phyloP scores from a whole-genome alignment of 2,888 invertebrate species.

The Andrena minutula region DNA sequence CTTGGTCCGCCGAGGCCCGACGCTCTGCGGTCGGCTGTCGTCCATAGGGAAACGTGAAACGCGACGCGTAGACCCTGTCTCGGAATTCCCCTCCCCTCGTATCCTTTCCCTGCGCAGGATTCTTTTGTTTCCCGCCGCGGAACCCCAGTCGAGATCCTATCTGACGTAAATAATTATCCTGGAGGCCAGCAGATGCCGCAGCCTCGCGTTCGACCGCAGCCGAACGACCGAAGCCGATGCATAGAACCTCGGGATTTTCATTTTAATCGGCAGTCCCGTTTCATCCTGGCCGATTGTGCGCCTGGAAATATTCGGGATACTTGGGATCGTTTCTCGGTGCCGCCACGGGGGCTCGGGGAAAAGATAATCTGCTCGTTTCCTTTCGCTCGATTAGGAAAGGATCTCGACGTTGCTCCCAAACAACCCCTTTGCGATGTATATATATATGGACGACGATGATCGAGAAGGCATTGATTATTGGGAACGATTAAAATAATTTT shows the following conservation, averaged over 20 bases:
- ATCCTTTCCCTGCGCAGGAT: slow-evolving; percentile 69
- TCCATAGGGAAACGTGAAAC: slow-evolving; percentile 65
- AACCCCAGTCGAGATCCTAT: slow-evolving; percentile 82
- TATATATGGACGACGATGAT: not conserved
- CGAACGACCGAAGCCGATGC: slow-evolving; percentile 2
- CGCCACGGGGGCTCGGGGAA: not conserved
- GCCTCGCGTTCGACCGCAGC: slow-evolving; percentile 56
- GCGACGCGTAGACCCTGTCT: slow-evolving; percentile 44
- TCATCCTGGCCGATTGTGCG: slow-evolving; percentile 42
- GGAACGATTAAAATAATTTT: slow-evolving; percentile 7
- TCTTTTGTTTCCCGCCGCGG: slow-evolving; percentile 81
- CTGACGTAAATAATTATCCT: slow-evolving; percentile 85
- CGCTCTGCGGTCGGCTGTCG: slow-evolving; percentile 53
- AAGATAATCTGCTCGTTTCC: not conserved
- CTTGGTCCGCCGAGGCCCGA: slow-evolving; percentile 41
- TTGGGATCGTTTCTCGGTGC: slow-evolving; percentile 1
- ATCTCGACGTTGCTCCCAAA: not conserved
- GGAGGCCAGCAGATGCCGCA: slow-evolving; percentile 74
- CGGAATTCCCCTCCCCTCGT: slow-evolving; percentile 53
- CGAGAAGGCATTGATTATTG: not conserved
- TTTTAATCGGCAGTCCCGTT: slow-evolving; percentile 67
- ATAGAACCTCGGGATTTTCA: slow-evolving; percentile 67
- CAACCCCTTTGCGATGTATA: not conserved
- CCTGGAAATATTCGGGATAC: slow-evolving; percentile 64
- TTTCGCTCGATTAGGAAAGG: not conserved